These are phyloP conservation scores for Lepus townsendii DNA, from an alignment of 2,797 vertebrate genomes.

Conservation along the genomic window DNA sequence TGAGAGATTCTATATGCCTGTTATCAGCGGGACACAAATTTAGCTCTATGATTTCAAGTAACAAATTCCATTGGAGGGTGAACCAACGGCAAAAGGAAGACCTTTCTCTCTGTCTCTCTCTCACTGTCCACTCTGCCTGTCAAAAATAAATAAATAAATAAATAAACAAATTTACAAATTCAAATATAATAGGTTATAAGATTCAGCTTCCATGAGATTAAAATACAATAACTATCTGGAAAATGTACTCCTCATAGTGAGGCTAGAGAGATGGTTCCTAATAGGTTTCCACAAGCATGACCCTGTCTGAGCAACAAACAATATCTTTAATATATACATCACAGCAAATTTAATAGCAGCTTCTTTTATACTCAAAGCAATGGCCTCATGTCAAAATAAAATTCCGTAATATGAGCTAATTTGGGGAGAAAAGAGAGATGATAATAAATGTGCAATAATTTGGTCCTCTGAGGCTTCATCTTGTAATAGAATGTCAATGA, in stretches of 20 bases:
- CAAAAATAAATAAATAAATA: too few species aligned
- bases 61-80: background rate
- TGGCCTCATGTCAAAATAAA: background rate
- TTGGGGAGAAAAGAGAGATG: background rate
- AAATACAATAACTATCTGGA: background rate
- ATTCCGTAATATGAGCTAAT: background rate
- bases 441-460: background rate
- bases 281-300: background rate
- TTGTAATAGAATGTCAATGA: background rate
- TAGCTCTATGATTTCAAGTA: constrained; percentile 23
- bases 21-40: background rate
- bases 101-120: too few species aligned
- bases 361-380: background rate
- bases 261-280: background rate
- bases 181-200: background rate
- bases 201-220: background rate
- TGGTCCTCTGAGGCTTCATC: background rate
- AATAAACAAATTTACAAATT: background rate
- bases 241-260: background rate
- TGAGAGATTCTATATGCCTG: background rate
- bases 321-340: background rate
- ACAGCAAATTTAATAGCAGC: background rate
- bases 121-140: too few species aligned
- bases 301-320: background rate
- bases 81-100: too few species aligned